Percentiles rank a stretch among this genome's conserved stretches.
Evolutionary conservation across 2,888 invertebrate species (phyloP).

Genomic region (Harpalus rufipes): DNA sequence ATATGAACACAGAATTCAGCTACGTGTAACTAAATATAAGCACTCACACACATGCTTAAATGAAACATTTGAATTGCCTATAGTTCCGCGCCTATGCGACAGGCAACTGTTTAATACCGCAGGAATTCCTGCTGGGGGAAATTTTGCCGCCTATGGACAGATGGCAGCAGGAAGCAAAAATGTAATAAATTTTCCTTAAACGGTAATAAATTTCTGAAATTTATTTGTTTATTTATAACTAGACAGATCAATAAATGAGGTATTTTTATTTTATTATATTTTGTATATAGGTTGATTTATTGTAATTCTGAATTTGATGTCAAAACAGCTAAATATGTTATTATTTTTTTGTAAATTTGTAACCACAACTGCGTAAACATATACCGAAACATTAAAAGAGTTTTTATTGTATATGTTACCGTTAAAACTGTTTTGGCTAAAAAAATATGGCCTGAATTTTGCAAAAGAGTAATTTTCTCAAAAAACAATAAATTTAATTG

Average conservation of each 20-base stretch:
- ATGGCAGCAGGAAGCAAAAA: slow-evolving; percentile 12
- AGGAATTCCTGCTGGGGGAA: background rate
- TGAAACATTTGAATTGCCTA: background rate
- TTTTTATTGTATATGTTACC: too few relatives aligned
- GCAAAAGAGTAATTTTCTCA: too few relatives aligned
- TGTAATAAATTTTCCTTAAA: background rate
- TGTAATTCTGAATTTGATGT: too few relatives aligned
- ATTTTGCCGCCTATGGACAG: background rate
- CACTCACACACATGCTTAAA: background rate
- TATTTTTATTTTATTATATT: slow-evolving; percentile 2
- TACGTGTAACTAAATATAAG: slow-evolving; percentile 49
- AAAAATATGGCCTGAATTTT: too few relatives aligned
- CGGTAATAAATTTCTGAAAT: background rate
- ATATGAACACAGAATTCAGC: slow-evolving; percentile 18
- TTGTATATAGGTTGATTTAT: background rate
- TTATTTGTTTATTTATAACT: slow-evolving; percentile 3
- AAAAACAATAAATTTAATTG: too few relatives aligned
- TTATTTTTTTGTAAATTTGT: too few relatives aligned
- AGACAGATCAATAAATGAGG: background rate
- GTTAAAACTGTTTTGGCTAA: too few relatives aligned
- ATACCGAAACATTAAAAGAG: too few relatives aligned
- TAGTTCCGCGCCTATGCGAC: background rate
- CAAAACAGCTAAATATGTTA: too few relatives aligned
- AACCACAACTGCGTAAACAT: too few relatives aligned
- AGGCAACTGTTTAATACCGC: slow-evolving; percentile 19